Evolutionary conservation across 92 coral and sea anemone genomes (phyloP).

Genomic region (Epizoanthus rinbou): DNA sequence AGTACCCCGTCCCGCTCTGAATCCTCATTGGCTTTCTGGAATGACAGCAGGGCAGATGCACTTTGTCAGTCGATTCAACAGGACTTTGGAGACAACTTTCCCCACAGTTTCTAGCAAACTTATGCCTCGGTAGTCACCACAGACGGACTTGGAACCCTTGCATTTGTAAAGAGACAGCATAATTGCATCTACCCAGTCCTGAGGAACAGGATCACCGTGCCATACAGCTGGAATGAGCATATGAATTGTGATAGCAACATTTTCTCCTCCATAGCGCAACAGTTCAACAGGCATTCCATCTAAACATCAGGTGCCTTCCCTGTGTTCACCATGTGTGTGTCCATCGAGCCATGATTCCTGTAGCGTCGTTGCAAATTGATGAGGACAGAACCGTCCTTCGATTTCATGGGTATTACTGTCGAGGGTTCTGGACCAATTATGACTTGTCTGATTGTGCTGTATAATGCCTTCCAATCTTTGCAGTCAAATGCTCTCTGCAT

Average conservation of each 20-base stretch:
- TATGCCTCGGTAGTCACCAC: constrained; percentile 2
- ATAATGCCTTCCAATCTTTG: too few species aligned
- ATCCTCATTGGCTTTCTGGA: neutral
- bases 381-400: neutral
- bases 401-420: constrained; percentile 6
- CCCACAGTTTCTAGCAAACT: constrained; percentile 4
- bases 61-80: neutral
- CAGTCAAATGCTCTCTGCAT: too few species aligned
- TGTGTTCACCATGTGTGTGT: too few species aligned
- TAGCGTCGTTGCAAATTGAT: constrained; percentile 3
- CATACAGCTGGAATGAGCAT: neutral
- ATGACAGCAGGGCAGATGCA: neutral
- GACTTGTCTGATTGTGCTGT: constrained; percentile 15
- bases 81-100: too few species aligned
- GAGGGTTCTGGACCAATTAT: constrained; percentile 20
- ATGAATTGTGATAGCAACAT: neutral
- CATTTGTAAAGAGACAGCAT: neutral
- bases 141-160: constrained; percentile 6
- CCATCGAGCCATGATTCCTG: constrained; percentile 18
- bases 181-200: constrained; percentile 28
- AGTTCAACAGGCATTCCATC: neutral
- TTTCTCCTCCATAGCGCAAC: neutral
- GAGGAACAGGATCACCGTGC: constrained; percentile 10
- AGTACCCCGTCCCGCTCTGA: neutral
- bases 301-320: constrained; percentile 45